Evolutionary conservation across 2,113 vertebrate genomes (phyloP), one percentile per base, ranked within the genome.

Genomic region (Paradoxurus hermaphroditus): DNA sequence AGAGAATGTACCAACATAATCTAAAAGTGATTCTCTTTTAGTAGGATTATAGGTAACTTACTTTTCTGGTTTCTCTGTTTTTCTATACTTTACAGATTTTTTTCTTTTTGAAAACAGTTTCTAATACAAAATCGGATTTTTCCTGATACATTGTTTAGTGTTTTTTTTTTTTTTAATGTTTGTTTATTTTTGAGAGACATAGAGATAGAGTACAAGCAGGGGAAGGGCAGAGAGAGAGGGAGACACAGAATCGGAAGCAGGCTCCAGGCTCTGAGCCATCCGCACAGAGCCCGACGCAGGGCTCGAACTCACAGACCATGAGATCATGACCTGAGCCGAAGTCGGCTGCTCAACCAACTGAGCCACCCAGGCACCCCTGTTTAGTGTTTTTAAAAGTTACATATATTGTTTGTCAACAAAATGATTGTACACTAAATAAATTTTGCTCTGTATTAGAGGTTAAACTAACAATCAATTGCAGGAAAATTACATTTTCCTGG

Each of bases 31-130:
- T 67, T 82, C 1, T 65, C 70, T 79, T 91, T 34, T 68, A 15
- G 27, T 87, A 81, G 13, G 19, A 49, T 62, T 62, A 62, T 23
- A 23, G 56, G 21, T 59, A 59, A 59, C 56, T 59, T 59, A 23
- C 7, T 5, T 59, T 59, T 59, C 56, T 62, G 59, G 59, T 27
- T 62, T 62, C 23, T 62, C 59, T 62, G 9, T 62, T 62, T 9
- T 62, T 62, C 7, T 21, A 27, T 62, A 62, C 23, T 62, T 62
- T 62, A 62, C 59, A 62, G 25, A 62, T 84, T 62, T 39, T 70
- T 93, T 53, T 77, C 25, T 90, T 92, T 79, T 65, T 70, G 36
- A 90, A 93, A 97, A 93, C 4, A 94, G 5, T 81, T 95, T 88
- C 49, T 92, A 65, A 70, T 51, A 56, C 73, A 95, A 90, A 78